Base-by-base conservation (phyloP, 2,888 invertebrate species). In the Metallyticus violacea region DNA sequence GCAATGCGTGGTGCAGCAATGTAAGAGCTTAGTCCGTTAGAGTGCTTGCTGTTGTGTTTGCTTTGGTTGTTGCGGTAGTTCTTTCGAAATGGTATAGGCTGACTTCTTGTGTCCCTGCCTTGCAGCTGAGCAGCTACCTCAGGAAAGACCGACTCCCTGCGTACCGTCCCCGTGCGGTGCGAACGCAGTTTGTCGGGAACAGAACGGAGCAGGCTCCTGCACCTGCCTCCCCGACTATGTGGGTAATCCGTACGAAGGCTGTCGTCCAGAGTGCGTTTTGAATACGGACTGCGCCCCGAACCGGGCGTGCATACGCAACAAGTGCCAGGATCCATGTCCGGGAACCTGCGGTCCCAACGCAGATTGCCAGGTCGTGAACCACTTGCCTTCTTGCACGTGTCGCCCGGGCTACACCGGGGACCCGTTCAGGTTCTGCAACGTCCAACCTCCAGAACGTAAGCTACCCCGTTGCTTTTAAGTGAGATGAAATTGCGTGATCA, bases 221-320 rank as follows among this genome's bases (percentile, higher is more conserved):
- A 90, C 91, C 9, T 94, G 94, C 89, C 90, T 93, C 40, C 90
- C 92, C 26, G 92, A 93, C 88, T 92, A 93, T 89, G 90, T 92
- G 78, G 94, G 94, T 82, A 94, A 94, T 89, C 94, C 94, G 22
- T 94, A 94, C 88, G 93, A 93, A 90, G 93, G 93, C 22, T 94
- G 94, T 88, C 91, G 93, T 87, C 94, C 94, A 6, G 94, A 94
- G 90, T 94, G 94, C 89, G 90, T 92, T 1, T 88, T 93, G 28
- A 93, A 93, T 89, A 92, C 93, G 1, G 94, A 94, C 88, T 95
- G 95, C 89, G 91, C 93, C 1, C 92, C 92, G n/a, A 93, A 93
- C 88, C 92, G 91, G 88, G 93, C 94, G 86, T 95, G 95, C 89
- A 90, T 93, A 7, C 92, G 92, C 88, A 93, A 93, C 77, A 93